Evolutionary conservation across 2,113 vertebrate species (phyloP).

Genomic region (Vireo altiloquus): DNA sequence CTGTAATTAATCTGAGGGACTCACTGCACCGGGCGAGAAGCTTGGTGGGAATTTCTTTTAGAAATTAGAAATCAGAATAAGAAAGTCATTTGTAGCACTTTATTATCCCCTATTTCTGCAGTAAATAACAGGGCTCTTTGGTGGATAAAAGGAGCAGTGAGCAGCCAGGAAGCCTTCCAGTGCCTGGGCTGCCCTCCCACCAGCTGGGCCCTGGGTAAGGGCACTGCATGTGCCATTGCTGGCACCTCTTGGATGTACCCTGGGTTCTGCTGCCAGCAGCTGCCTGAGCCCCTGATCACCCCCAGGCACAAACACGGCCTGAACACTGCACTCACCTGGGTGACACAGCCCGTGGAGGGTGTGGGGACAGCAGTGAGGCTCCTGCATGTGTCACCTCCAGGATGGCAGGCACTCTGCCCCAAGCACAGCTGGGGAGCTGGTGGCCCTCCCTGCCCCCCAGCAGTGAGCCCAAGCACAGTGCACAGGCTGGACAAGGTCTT

Average conservation of each 20-base stretch:
- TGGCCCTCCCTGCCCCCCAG: background rate
- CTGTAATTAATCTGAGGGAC: background rate
- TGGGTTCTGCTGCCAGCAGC: background rate
- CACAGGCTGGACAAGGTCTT: background rate
- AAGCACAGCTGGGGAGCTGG: fast-evolving
- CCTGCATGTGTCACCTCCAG: fast-evolving
- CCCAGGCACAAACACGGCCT: fast-evolving
- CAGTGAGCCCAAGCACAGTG: fast-evolving
- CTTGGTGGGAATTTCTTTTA: background rate
- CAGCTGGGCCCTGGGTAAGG: background rate
- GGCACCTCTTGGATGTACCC: background rate
- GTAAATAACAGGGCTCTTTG: background rate
- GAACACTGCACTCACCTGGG: background rate
- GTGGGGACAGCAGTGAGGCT: background rate
- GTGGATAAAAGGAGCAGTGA: background rate
- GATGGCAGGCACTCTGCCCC: background rate
- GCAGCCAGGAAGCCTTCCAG: background rate
- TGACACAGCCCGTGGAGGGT: background rate
- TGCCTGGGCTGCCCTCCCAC: background rate
- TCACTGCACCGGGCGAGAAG: fast-evolving
- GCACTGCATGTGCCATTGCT: background rate
- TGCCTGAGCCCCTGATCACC: background rate
- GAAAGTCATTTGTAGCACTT: background rate
- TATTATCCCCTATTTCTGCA: background rate
- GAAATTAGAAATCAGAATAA: background rate